phyloP scores from a whole-genome alignment of 2,113 vertebrate genomes.

The Pampusana beccarii region DNA sequence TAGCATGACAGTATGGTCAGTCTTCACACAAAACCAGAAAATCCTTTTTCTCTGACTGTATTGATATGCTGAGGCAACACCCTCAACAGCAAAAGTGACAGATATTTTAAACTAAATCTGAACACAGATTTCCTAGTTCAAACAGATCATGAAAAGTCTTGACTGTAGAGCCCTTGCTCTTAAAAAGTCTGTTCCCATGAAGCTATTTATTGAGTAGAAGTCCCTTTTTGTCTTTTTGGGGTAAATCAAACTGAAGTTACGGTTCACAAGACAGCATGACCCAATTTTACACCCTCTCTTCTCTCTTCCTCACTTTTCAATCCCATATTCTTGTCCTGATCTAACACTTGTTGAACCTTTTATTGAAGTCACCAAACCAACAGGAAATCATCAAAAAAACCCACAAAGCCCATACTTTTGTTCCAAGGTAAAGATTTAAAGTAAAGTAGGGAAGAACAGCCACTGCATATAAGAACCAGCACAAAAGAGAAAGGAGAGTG shows the following conservation, averaged over 20 bases:
- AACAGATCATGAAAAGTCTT: background rate
- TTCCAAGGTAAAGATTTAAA: background rate
- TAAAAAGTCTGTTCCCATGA: background rate
- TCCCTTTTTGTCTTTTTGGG: background rate
- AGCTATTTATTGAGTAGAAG: background rate
- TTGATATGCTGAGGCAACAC: background rate
- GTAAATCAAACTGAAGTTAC: background rate
- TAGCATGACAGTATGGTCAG: background rate
- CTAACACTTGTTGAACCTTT: background rate
- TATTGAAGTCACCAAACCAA: background rate
- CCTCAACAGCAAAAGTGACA: background rate
- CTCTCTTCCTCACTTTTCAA: background rate
- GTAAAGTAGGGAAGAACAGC: background rate
- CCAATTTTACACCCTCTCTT: background rate
- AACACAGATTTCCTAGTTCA: background rate
- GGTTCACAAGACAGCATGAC: background rate
- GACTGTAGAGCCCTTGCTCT: background rate
- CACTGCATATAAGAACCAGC: background rate
- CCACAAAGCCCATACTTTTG: background rate
- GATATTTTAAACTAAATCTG: background rate
- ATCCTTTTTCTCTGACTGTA: background rate
- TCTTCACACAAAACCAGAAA: background rate
- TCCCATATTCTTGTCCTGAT: background rate
- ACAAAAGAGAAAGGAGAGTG: background rate
- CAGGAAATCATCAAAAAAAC: background rate